Evolutionary conservation across 92 coral and sea anemone species (phyloP).

Genomic region (Actinernus sp.): DNA sequence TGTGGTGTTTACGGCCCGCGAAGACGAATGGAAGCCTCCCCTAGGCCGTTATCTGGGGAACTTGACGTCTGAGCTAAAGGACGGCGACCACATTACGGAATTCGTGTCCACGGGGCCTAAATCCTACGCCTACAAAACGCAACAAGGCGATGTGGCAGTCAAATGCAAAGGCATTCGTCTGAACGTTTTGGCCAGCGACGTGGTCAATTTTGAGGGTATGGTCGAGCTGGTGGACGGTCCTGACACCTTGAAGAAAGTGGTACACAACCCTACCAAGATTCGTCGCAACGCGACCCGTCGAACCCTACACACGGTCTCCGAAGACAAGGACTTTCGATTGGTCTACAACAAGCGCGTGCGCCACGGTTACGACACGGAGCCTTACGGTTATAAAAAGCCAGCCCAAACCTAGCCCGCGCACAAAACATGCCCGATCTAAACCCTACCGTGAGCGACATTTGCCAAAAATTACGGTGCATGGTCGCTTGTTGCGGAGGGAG

Average conservation of each 20-base stretch:
- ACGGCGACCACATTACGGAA: conserved; percentile 6
- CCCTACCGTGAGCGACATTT: no score
- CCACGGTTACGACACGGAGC: neutral
- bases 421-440: no score
- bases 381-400: conserved; percentile 5
- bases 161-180: conserved; percentile 39
- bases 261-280: neutral
- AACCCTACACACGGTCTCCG: no score
- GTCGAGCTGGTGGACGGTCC: no score
- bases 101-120: conserved; percentile 51
- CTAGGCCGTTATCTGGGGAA: conserved; percentile 46
- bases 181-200: conserved; percentile 11
- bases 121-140: conserved; percentile 17
- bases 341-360: conserved; percentile 27
- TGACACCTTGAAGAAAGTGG: no score
- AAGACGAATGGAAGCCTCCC: neutral
- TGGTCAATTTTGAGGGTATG: conserved; percentile 16
- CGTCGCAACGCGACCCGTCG: neutral
- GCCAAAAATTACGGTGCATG: no score
- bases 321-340: conserved; percentile 4
- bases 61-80: conserved; percentile 31
- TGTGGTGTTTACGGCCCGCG: conserved; percentile 5
- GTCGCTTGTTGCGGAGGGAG: no score
- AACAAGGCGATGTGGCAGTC: no score
- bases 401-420: no score